Conservation (phyloP, 1,140 invertebrate genomes). For the Danaus melanippus region DNA sequence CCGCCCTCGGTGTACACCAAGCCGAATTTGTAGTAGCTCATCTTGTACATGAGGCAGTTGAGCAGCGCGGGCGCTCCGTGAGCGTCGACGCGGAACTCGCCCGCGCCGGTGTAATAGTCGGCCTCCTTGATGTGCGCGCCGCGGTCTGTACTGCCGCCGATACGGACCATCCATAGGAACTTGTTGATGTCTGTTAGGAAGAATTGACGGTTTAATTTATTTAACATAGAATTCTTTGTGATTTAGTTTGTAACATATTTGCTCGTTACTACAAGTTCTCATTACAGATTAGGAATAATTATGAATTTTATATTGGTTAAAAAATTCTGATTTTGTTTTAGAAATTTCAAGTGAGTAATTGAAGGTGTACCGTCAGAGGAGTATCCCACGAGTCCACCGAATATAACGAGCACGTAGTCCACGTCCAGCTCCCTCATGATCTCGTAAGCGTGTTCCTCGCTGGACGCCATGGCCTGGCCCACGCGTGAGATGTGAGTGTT, state of each 20-base stretch:
- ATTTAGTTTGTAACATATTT: neutral
- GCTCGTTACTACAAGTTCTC: too few relatives aligned
- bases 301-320: neutral
- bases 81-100: slow-evolving; percentile 95
- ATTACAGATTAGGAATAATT: neutral
- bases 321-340: too few relatives aligned
- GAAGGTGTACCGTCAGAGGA: slow-evolving; percentile 91
- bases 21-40: slow-evolving; percentile 96
- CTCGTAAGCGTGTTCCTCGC: slow-evolving; percentile 96
- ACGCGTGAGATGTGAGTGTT: slow-evolving; percentile 98
- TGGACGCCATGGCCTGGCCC: slow-evolving; percentile 97
- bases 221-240: neutral
- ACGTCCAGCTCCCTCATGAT: slow-evolving; percentile 98
- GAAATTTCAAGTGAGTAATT: neutral
- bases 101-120: slow-evolving; percentile 95
- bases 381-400: slow-evolving; percentile 98
- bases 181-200: slow-evolving; percentile 82
- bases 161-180: slow-evolving; percentile 99
- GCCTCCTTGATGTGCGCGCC: slow-evolving; percentile 96
- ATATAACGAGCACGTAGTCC: slow-evolving; percentile 98
- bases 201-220: neutral
- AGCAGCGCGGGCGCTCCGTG: slow-evolving; percentile 89
- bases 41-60: slow-evolving; percentile 97
- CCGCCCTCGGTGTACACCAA: slow-evolving; percentile 95
- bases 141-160: slow-evolving; percentile 95